phyloP scores from a whole-genome alignment of 2,888 invertebrate species.

The Eilema caniola region DNA sequence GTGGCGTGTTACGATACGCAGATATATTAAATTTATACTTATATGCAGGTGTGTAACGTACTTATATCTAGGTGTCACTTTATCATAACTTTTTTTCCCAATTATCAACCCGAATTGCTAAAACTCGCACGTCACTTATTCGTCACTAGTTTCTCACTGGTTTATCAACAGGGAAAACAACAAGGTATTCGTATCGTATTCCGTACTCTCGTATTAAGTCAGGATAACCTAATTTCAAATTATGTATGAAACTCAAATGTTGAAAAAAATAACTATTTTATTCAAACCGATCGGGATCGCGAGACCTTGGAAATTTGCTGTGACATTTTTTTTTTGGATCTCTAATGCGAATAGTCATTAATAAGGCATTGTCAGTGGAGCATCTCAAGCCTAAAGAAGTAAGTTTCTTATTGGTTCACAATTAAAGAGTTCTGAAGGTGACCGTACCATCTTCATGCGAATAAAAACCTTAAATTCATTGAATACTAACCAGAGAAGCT shows the following conservation, averaged over 20 bases:
- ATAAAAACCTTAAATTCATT: conserved; percentile 80
- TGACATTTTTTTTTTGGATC: conserved; percentile 52
- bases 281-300: conserved; percentile 23
- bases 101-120: too few species aligned
- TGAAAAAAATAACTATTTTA: conserved; percentile 33
- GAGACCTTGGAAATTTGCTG: conserved; percentile 23
- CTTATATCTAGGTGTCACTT: too few species aligned
- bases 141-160: too few species aligned
- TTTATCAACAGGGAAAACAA: background rate
- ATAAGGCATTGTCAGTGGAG: conserved; percentile 68
- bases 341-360: conserved; percentile 63
- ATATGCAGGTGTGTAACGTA: too few species aligned
- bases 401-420: conserved; percentile 81
- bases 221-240: background rate
- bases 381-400: conserved; percentile 65
- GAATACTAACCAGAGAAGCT: conserved; percentile 80
- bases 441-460: conserved; percentile 75
- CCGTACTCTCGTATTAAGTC: background rate
- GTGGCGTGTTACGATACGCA: background rate
- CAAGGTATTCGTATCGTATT: background rate
- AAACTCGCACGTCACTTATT: too few species aligned
- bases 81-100: background rate
- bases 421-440: conserved; percentile 84
- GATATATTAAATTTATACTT: background rate
- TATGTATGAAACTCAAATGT: background rate